These are phyloP conservation scores for Thripadectes ignobilis DNA, from an alignment of 2,797 vertebrate genomes.

Conservation along the genomic window DNA sequence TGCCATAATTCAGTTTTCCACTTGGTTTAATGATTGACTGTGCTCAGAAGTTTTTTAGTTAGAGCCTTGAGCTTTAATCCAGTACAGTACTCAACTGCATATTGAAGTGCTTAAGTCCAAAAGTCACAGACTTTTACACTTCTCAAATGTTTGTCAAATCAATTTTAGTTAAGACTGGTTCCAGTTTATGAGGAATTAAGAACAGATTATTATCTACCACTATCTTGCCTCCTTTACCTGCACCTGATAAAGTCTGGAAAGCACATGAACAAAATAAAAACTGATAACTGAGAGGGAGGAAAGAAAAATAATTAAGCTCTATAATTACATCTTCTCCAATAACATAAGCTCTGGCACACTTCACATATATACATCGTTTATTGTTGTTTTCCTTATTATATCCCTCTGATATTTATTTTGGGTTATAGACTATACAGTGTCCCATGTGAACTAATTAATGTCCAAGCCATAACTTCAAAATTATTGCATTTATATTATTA, in stretches of 20 bases:
- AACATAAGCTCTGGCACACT: background rate
- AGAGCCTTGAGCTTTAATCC: background rate
- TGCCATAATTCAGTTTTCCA: background rate
- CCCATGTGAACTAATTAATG: background rate
- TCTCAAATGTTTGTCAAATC: background rate
- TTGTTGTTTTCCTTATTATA: background rate
- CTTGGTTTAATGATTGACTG: background rate
- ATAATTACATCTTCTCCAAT: background rate
- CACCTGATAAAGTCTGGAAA: background rate
- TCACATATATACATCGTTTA: background rate
- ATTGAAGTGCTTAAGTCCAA: background rate
- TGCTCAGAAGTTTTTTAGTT: background rate
- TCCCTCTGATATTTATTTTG: background rate
- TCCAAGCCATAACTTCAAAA: background rate
- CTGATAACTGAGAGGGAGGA: fast-evolving
- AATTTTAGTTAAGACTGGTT: background rate
- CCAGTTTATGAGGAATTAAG: background rate
- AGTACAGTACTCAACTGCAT: background rate
- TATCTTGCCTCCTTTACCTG: background rate
- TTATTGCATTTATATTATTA: background rate
- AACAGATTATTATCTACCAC: background rate
- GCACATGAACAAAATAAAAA: background rate
- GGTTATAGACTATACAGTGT: background rate
- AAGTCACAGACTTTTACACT: background rate
- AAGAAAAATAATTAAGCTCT: background rate